Base-by-base conservation (phyloP, 2,113 vertebrate genomes). In the Aptenodytes forsteri region DNA sequence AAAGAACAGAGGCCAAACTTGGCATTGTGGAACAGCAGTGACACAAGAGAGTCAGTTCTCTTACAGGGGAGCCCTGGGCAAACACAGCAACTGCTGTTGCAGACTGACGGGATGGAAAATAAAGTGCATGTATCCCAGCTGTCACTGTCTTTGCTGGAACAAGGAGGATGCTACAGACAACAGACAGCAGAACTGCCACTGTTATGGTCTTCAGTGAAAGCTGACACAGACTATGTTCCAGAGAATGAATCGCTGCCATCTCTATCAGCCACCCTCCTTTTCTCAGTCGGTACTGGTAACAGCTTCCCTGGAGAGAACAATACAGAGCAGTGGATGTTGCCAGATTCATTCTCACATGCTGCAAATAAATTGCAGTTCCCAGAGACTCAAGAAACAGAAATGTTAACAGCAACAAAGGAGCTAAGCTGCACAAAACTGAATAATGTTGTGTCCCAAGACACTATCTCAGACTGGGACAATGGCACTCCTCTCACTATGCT, bases 121-220 rank as follows among this genome's bases (percentile, higher is more conserved):
- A 2, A 70, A 2, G 70, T 16, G 38, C 0, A 8, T 0, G 10
- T 8, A 9, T 13, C 93, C 46, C 90, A 17, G 61, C 54, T 66
- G 59, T 20, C 92, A n/a, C 84, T 88, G 55, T 9, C 89, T 5
- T 1, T 82, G 61, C 72, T 92, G 79, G 72, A 87, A 5, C 84
- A 85, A 30, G 61, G 49, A 56, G 90, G 81, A 18, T 90, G 90
- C 86, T 97, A 97, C 9, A 94, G 67, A 7, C 56, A 15, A 2
- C 97, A 97, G 85, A 25, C 70, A n/a, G 50, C 38, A 69, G 72
- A 82, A 15, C 77, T 69, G 72, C 61, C 91, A 3, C 83, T 38
- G 11, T 40, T 89, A 32, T 7, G 61, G 50, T 3, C 49, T 4
- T 78, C 92, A 6, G 55, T 42, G 21, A 40, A 14, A 22, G 38